phyloP scores from a whole-genome alignment of 1,140 invertebrate species.

The Charaxes varanes region DNA sequence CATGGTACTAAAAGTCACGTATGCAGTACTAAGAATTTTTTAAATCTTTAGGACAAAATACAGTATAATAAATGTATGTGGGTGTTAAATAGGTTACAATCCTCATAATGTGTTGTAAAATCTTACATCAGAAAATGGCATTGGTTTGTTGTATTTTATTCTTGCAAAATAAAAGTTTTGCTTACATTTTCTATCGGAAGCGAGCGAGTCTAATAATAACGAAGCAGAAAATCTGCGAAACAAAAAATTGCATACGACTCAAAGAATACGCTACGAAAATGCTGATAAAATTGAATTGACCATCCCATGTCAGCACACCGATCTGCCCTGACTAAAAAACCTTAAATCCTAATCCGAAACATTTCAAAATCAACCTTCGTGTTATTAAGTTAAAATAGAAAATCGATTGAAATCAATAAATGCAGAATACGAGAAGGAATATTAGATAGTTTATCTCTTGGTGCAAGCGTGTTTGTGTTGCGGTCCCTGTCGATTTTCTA shows the following conservation, averaged over 20 bases:
- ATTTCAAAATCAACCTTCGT: conserved; percentile 16
- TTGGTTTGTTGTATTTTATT: no score
- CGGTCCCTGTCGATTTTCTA: conserved; percentile 29
- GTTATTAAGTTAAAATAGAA: conserved; percentile 5
- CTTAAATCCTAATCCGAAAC: conserved; percentile 12
- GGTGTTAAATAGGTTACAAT: no score
- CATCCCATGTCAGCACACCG: conserved; percentile 38
- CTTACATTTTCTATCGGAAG: no score
- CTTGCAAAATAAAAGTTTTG: no score
- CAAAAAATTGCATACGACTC: conserved; percentile 17
- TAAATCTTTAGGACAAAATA: no score
- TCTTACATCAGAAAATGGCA: no score
- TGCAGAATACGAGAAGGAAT: conserved; percentile 37
- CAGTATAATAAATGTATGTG: no score
- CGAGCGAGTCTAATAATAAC: conserved; percentile 1
- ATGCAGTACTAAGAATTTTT: no score
- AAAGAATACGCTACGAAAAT: conserved; percentile 28
- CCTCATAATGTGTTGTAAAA: no score
- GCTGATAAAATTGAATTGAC: conserved; percentile 48
- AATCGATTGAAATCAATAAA: conserved; percentile 10
- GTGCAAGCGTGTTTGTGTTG: conserved; percentile 40
- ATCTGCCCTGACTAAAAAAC: conserved; percentile 24
- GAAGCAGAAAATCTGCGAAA: neutral
- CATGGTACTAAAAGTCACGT: no score
- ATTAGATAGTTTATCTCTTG: conserved; percentile 34